Evolutionary conservation across 2,888 invertebrate genomes (phyloP).

Genomic region (Eudemis profundana): DNA sequence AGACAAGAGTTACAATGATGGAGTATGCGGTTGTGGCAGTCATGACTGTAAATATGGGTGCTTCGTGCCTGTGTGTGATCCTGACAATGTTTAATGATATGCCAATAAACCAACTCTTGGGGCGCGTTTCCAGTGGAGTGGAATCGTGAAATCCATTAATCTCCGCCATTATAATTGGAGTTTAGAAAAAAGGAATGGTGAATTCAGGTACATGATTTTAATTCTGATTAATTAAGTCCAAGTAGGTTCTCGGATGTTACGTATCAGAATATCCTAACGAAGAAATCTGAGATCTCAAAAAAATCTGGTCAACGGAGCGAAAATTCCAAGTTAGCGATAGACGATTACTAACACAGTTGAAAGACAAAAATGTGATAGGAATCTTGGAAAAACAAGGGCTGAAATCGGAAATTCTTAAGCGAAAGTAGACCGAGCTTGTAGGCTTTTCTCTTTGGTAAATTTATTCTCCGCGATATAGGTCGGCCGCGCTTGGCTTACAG

Average conservation of each 20-base stretch:
- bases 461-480: constrained; percentile 41
- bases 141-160: too few relatives aligned
- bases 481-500: constrained; percentile 38
- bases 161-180: too few relatives aligned
- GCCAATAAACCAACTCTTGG: too few relatives aligned
- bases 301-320: background rate
- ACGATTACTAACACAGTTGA: background rate
- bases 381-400: constrained; percentile 11
- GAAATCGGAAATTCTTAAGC: constrained; percentile 13
- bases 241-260: too few relatives aligned
- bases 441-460: constrained; percentile 28
- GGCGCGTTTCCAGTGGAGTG: too few relatives aligned
- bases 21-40: background rate
- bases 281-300: too few relatives aligned
- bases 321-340: background rate
- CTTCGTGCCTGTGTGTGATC: background rate
- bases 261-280: too few relatives aligned
- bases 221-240: too few relatives aligned
- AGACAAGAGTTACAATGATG: constrained; percentile 4
- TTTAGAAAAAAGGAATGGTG: too few relatives aligned
- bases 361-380: constrained; percentile 9
- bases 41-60: background rate
- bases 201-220: too few relatives aligned
- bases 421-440: constrained; percentile 19
- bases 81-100: too few relatives aligned